A percentile compares a stretch with the other conserved stretches of the same genome.
These are phyloP conservation scores for Entomobrya multifasciata DNA, from an alignment of 2,888 invertebrate genomes.

Conservation along the genomic window DNA sequence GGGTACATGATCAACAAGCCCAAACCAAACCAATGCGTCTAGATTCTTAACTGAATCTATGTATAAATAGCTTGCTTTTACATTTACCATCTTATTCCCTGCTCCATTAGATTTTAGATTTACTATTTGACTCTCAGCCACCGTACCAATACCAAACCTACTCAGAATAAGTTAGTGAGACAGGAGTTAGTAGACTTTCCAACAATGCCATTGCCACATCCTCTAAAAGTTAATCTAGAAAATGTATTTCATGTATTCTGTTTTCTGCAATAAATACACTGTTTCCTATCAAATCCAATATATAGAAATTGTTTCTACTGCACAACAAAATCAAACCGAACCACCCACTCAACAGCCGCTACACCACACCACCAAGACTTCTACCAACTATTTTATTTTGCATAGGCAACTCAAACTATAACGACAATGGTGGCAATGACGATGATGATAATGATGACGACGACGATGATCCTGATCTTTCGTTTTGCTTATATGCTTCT, in stretches of 20 bases:
- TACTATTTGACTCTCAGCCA: background rate
- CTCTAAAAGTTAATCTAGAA: constrained; percentile 12
- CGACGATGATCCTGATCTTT: too few species aligned
- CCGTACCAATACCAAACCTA: too few species aligned
- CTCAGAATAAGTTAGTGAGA: too few species aligned
- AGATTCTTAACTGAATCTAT: background rate
- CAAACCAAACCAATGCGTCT: background rate
- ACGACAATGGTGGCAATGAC: background rate
- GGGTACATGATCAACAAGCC: background rate
- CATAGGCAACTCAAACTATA: background rate
- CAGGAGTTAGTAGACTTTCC: too few species aligned
- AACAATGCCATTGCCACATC: background rate
- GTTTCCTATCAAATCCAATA: too few species aligned
- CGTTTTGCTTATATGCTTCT: background rate
- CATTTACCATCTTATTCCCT: background rate
- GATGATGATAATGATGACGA: background rate
- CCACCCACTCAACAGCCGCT: too few species aligned
- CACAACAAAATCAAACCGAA: background rate
- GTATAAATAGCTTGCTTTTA: too few species aligned
- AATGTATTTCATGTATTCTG: background rate
- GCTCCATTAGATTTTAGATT: constrained; percentile 1
- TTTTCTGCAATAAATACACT: background rate
- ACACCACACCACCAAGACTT: too few species aligned
- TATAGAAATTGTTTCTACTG: background rate
- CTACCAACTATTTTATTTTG: background rate